Base-by-base conservation (phyloP, 2,113 vertebrate genomes). In the Formicarius rufipectus region DNA sequence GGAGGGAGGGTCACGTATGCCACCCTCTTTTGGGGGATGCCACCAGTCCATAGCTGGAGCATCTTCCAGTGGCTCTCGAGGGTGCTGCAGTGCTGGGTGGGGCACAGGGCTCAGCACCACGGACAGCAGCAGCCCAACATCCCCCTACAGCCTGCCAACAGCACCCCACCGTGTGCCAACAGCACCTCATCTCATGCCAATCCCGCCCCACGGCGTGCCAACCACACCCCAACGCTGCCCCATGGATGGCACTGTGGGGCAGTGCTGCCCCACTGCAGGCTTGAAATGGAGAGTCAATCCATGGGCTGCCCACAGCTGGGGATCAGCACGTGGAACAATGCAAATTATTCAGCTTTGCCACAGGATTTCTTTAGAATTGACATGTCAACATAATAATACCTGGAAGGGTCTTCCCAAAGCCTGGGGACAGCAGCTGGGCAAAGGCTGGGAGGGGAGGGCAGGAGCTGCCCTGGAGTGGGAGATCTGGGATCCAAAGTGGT, bases 171-270 rank as follows among this genome's bases (percentile, higher is more conserved):
- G 21, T 33, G 9, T 1, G 4, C 4, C 37, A 40, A 1, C 6
- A 6, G 4, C 10, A 4, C 9, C n/a, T 33, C 39, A 37, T 0
- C 0, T 0, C 4, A 0, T 6, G 21, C 28, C 63, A 33, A 21
- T 22, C 4, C 3, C 23, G 4, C 16, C 21, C 12, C 24, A 21
- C 0, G 2, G 1, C 20, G 6, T 10, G 7, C 6, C 52, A 60
- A 5, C 9, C 60, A 12, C 31, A 64, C 0, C 1, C 60, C 25
- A 19, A 14, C 14, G 22, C 5, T 12, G 4, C 21, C 84, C 73
- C 73, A 28, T 0, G 12, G 53, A 45, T 45, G 44, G 9, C 27
- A 42, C 52, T 63, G 25, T 18, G 53, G 18, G 53, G 30, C 30
- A 21, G 14, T 3, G 3, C 24, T 30, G 49, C 24, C 84, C 74